Base-by-base conservation (phyloP, 1,140 invertebrate genomes). In the Drosophila pectinifera region DNA sequence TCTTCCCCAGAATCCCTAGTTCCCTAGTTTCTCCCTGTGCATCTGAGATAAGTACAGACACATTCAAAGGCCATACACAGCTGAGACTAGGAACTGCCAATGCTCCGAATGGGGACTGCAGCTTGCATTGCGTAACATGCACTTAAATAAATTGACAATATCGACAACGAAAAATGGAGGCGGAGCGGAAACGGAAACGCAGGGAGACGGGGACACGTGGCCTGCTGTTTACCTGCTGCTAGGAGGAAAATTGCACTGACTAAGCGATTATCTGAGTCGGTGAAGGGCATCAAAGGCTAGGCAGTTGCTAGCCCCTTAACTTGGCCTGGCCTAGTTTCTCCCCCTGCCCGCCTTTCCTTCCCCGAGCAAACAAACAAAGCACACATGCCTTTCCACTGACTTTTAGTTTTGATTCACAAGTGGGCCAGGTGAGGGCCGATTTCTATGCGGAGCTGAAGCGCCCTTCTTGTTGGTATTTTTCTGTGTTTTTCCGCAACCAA, bases 131-230 rank as follows among this genome's bases (percentile, higher is more conserved):
- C 76, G 65, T 78, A 89, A 78, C 84, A 65, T 73, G 84, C 84
- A 88, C 84, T 88, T 78, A 80, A 65, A 84, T 70, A 89, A 88
- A 88, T 88, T 88, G 84, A 78, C 77, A 84, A 84, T 79, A 84
- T 84, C 65, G 75, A 76, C 65, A 80, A 72, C 59, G 56, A 39
- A 54, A 56, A 36, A 16, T 36, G 41, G 26, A 58, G 28, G 43
- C 16, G 14, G 16, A 36, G 43, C 16, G 14, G 16, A 18, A 42
- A 51, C 48, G 48, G 48, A 51, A 34, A 14, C 28, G 48, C 28
- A n/a, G 13, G 3, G 24, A 28, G 26, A 28, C n/a, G 11, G n/a
- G 11, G 41, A 58, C 36, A 62, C 53, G 18, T 36, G 42, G 42
- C 28, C 46, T 18, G 41, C 58, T 36, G 24, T 18, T 54, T 41